Evolutionary conservation across 2,888 invertebrate genomes (phyloP).

Genomic region (Andrena marginata): DNA sequence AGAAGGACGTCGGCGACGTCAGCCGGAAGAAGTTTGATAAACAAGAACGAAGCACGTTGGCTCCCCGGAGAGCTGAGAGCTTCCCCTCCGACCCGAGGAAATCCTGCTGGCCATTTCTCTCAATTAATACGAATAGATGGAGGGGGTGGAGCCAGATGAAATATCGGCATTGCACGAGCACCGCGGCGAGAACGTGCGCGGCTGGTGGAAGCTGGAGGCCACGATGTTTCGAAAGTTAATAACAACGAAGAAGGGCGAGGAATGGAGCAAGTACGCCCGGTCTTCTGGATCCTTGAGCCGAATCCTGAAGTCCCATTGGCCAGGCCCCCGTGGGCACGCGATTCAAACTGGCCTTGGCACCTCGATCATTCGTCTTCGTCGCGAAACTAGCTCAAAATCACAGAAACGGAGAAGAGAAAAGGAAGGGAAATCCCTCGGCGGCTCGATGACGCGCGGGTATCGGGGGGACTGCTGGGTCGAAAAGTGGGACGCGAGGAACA

Average conservation of each 20-base stretch:
- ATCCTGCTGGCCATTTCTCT: conserved; percentile 15
- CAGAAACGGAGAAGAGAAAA: not conserved
- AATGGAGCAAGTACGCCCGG: conserved; percentile 66
- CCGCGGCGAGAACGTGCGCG: conserved; percentile 16
- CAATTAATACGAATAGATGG: not conserved
- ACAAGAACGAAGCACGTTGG: not conserved
- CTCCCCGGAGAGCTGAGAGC: not conserved
- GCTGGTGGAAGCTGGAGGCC: not conserved
- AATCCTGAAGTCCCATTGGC: conserved; percentile 53
- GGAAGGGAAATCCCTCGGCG: not conserved
- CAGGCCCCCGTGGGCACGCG: conserved; percentile 11
- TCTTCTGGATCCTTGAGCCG: conserved; percentile 68
- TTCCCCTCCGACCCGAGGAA: not conserved
- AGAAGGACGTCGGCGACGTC: not conserved
- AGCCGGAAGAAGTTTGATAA: not conserved
- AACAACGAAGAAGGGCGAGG: conserved; percentile 67
- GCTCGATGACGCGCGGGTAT: not conserved
- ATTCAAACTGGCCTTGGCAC: conserved; percentile 35
- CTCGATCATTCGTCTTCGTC: conserved; percentile 34
- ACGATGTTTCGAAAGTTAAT: conserved; percentile 75
- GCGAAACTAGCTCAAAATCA: conserved; percentile 18
- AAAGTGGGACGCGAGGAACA: no score
- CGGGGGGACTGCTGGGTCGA: no score
- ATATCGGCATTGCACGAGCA: not conserved
- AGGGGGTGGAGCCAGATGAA: not conserved